phyloP scores from a whole-genome alignment of 1,140 invertebrate genomes.

The Lordiphosa collinella region DNA sequence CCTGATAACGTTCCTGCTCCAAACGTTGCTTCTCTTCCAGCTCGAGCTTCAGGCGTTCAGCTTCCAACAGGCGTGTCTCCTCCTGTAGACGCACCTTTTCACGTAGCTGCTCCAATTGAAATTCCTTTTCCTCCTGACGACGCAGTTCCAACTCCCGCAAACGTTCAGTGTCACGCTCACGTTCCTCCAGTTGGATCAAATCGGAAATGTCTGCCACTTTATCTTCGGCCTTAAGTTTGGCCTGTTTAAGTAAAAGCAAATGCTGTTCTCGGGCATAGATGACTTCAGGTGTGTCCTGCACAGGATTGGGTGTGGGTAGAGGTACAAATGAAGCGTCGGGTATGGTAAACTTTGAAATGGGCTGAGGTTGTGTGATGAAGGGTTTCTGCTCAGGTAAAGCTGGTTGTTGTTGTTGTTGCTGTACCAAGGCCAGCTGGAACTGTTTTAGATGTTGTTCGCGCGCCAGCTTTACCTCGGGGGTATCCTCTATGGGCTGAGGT shows the following conservation, averaged over 20 bases:
- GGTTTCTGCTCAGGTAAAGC: no score
- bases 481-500: slow-evolving; percentile 42
- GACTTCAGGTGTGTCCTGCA: slow-evolving; percentile 41
- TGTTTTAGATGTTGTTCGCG: slow-evolving; percentile 62
- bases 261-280: slow-evolving; percentile 45
- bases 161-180: slow-evolving; percentile 37
- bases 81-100: slow-evolving; percentile 45
- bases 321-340: slow-evolving; percentile 11
- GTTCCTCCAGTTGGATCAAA: slow-evolving; percentile 40
- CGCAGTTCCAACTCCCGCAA: slow-evolving; percentile 43
- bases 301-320: slow-evolving; percentile 24
- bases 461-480: slow-evolving; percentile 46
- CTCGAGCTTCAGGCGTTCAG: slow-evolving; percentile 42
- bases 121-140: slow-evolving; percentile 38
- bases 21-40: slow-evolving; percentile 46
- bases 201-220: slow-evolving; percentile 49
- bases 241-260: slow-evolving; percentile 40
- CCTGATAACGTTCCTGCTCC: slow-evolving; percentile 30
- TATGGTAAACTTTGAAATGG: not conserved
- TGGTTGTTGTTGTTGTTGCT: no score
- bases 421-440: slow-evolving; percentile 45
- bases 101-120: slow-evolving; percentile 34
- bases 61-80: slow-evolving; percentile 38
- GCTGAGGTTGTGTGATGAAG: not conserved
- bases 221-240: slow-evolving; percentile 48